Base-by-base conservation (phyloP, 2,113 vertebrate genomes). In the Tenebrosternarchus preto region DNA sequence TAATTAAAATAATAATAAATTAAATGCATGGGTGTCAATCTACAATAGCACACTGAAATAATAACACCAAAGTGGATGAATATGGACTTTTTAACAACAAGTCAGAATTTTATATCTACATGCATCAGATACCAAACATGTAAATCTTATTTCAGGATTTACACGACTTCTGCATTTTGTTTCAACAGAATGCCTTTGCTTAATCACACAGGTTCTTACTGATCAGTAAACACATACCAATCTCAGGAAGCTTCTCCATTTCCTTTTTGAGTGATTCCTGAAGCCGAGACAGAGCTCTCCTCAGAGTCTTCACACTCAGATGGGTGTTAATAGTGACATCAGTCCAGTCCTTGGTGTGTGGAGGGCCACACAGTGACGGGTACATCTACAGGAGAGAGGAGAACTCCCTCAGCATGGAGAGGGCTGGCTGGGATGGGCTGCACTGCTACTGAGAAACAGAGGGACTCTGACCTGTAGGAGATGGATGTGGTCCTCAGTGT, bases 301-400 rank as follows among this genome's bases (percentile, higher is more conserved):
- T 76, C 33, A 76, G 73, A 61, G 33, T 24, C 33, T 63, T 24
- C 36, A 20, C 16, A 27, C 17, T 76, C 73, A 76, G 73, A 27
- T 46, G 57, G 63, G 36, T 24, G 57, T 43, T 25, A 61, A 76
- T 76, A 0, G 17, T 63, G 57, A 63, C 5, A 15, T 39, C 5
- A 46, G 73, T 76, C 57, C 73, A 29, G 73, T 76, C 27, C 29
- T 43, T 60, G 73, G 71, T 57, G 70, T 0, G 2, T 73, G 56
- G 72, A 43, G 56, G 72, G 11, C 55, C 60, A 31, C 72, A 74
- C 55, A 74, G 29, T 11, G 72, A 74, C n/a, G 72, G 72, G 31
- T 74, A 74, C 11, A 74, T 43, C 63, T 73, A 73, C 71, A 59
- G 55, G n/a, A 36, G 27, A 56, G 76, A 55, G 71, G 71, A 73